phyloP scores from a whole-genome alignment of 2,888 invertebrate species.

The Chymomyza procnemis region DNA sequence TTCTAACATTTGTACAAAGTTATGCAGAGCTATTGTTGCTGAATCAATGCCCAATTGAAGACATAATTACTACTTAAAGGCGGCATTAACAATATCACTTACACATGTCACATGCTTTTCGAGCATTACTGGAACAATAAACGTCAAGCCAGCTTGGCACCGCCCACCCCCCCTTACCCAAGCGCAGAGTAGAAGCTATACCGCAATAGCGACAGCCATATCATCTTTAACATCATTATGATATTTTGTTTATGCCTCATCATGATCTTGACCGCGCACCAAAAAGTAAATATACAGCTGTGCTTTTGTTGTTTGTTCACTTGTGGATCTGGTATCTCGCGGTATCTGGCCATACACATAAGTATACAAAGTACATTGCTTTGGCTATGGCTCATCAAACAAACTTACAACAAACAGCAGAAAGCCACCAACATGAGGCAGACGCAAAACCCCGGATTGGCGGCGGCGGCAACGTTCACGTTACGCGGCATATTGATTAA shows the following conservation, averaged over 20 bases:
- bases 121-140: slow-evolving; percentile 52
- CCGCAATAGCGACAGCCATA: slow-evolving; percentile 19
- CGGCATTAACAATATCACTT: slow-evolving; percentile 72
- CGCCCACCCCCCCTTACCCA: too few relatives aligned
- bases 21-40: background rate
- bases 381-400: slow-evolving; percentile 33
- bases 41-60: slow-evolving; percentile 61
- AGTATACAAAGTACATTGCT: background rate
- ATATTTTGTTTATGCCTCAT: slow-evolving; percentile 49
- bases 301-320: slow-evolving; percentile 36
- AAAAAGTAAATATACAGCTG: slow-evolving; percentile 51
- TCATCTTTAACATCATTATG: slow-evolving; percentile 28
- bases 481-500: slow-evolving; percentile 76
- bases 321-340: slow-evolving; percentile 5
- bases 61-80: slow-evolving; percentile 71
- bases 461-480: slow-evolving; percentile 36
- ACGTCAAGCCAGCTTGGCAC: slow-evolving; percentile 20
- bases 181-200: slow-evolving; percentile 16
- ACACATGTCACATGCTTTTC: slow-evolving; percentile 69
- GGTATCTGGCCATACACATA: too few relatives aligned
- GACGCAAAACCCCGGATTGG: background rate
- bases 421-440: background rate
- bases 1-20: background rate
- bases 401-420: slow-evolving; percentile 46
- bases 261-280: slow-evolving; percentile 64